phyloP scores from a whole-genome alignment of 1,140 invertebrate species.

The Euglossa dilemma region DNA sequence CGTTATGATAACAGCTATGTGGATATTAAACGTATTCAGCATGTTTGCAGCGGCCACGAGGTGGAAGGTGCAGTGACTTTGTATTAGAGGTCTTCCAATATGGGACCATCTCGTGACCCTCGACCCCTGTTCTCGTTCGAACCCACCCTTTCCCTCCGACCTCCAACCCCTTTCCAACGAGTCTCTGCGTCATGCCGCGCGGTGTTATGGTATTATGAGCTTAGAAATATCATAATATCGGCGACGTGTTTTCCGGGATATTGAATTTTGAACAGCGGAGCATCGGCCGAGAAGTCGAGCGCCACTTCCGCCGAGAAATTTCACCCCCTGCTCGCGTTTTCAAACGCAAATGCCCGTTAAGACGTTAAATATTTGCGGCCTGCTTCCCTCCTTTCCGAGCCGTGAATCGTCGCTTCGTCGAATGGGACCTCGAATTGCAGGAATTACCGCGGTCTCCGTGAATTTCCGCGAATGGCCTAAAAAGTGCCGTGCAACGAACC shows the following conservation, averaged over 20 bases:
- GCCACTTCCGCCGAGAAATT: slow-evolving; percentile 14
- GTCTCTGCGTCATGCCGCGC: slow-evolving; percentile 40
- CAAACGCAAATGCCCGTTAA: neutral
- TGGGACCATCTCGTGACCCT: slow-evolving; percentile 52
- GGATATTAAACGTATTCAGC: slow-evolving; percentile 68
- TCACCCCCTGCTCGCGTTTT: neutral
- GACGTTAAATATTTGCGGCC: slow-evolving; percentile 5
- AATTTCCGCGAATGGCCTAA: neutral
- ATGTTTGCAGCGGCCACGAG: slow-evolving; percentile 55
- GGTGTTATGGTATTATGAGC: slow-evolving; percentile 66
- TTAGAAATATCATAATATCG: slow-evolving; percentile 72
- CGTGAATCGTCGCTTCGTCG: neutral
- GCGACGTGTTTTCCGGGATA: slow-evolving; percentile 68
- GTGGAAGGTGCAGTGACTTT: slow-evolving; percentile 44
- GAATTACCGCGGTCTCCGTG: neutral
- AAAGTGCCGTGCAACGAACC: neutral
- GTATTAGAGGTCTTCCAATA: slow-evolving; percentile 71
- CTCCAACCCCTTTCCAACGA: neutral
- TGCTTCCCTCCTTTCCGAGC: neutral
- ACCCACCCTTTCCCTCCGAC: neutral
- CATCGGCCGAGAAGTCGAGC: slow-evolving; percentile 20
- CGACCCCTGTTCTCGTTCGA: neutral
- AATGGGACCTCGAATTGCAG: neutral
- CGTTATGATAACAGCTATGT: slow-evolving; percentile 59
- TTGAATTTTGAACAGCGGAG: slow-evolving; percentile 66